Evolutionary conservation across 2,797 vertebrate genomes (phyloP).

Genomic region (Meda fulgida): DNA sequence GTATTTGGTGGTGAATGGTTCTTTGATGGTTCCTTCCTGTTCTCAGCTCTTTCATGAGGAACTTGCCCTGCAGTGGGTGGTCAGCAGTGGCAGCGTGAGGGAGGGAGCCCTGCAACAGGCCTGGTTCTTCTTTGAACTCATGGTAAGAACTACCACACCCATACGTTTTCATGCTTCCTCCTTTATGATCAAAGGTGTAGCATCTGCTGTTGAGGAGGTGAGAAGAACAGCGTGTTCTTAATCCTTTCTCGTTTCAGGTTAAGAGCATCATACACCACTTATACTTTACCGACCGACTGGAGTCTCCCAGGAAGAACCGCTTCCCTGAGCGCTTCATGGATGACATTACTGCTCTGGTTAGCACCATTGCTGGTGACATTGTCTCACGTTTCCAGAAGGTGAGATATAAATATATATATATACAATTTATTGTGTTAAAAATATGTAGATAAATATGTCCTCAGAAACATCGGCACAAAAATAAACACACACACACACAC

Average conservation of each 20-base stretch:
- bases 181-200: not conserved
- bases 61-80: conserved; percentile 98
- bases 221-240: not conserved
- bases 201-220: not conserved
- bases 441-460: too few relatives aligned
- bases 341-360: conserved; percentile 94
- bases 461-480: too few relatives aligned
- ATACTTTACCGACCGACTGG: conserved; percentile 95
- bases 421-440: too few relatives aligned
- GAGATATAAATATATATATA: too few relatives aligned
- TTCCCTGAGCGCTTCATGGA: conserved; percentile 99
- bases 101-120: conserved; percentile 96
- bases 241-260: conserved; percentile 77
- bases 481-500: too few relatives aligned
- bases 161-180: not conserved
- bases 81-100: conserved; percentile 95
- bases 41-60: conserved; percentile 96
- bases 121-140: conserved; percentile 99
- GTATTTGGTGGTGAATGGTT: conserved; percentile 14
- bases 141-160: conserved; percentile 82
- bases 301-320: conserved; percentile 90
- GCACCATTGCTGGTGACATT: conserved; percentile 94
- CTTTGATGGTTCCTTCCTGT: conserved; percentile 41
- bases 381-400: conserved; percentile 98
- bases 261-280: conserved; percentile 99